These are phyloP conservation scores for Marronus borbonicus DNA, from an alignment of 2,888 invertebrate genomes.

Conservation along the genomic window DNA sequence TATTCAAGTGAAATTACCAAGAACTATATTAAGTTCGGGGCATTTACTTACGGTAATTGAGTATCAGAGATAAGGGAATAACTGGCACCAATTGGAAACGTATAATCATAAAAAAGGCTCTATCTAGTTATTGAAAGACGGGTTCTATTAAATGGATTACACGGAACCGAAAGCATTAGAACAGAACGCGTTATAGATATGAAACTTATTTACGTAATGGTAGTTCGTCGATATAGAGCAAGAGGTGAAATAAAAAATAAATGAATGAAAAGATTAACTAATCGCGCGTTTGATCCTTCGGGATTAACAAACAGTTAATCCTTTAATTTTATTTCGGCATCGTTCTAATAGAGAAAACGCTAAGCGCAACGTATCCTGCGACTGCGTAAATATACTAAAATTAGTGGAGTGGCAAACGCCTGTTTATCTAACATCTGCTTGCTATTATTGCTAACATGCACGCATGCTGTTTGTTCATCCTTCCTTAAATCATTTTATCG, in stretches of 20 bases:
- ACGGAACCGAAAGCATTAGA: slow-evolving; percentile 1
- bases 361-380: background rate
- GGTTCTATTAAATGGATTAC: slow-evolving; percentile 1
- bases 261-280: too few species aligned
- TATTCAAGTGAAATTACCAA: slow-evolving; percentile 12
- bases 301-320: too few species aligned
- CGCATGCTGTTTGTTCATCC: slow-evolving; percentile 16
- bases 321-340: too few species aligned
- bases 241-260: too few species aligned
- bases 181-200: background rate
- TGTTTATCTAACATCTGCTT: slow-evolving; percentile 38
- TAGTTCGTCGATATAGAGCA: too few species aligned
- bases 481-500: slow-evolving; percentile 43
- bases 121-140: slow-evolving; percentile 20
- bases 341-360: background rate
- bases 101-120: slow-evolving; percentile 36
- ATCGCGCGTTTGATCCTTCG: too few species aligned
- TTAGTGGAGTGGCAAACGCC: background rate
- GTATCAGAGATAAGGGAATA: slow-evolving; percentile 23
- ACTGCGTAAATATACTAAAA: background rate
- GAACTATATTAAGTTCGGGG: slow-evolving; percentile 25
- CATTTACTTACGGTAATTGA: slow-evolving; percentile 43
- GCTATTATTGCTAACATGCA: slow-evolving; percentile 23
- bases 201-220: too few species aligned
- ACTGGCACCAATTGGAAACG: slow-evolving; percentile 34